Evolutionary conservation across 2,113 vertebrate species (phyloP).

Genomic region (Strix aluco): DNA sequence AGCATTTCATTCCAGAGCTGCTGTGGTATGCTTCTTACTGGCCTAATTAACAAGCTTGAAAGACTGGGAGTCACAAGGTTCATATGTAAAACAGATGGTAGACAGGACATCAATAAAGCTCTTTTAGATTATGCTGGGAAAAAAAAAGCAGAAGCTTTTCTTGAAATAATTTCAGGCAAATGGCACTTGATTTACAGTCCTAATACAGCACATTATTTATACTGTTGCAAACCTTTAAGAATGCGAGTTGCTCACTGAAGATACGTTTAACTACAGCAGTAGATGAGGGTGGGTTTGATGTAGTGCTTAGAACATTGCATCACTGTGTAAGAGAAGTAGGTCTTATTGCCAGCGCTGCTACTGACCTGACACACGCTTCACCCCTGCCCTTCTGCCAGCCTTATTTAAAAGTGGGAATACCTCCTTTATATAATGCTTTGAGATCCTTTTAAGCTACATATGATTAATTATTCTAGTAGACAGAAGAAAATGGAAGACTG

Average conservation of each 20-base stretch:
- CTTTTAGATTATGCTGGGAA: neutral
- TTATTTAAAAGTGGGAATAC: neutral
- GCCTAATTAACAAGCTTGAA: conserved; percentile 62
- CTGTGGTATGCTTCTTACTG: conserved; percentile 28
- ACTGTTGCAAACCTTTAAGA: conserved; percentile 1
- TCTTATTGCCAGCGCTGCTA: neutral
- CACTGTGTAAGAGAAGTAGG: neutral
- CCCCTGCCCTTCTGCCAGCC: neutral
- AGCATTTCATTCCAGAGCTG: neutral
- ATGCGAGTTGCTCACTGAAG: neutral
- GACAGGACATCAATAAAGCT: conserved; percentile 63
- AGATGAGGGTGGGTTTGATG: neutral
- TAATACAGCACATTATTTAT: neutral
- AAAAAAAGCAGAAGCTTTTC: conserved; percentile 25
- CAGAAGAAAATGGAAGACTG: neutral
- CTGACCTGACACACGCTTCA: neutral
- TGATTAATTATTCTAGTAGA: neutral
- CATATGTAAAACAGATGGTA: conserved; percentile 55
- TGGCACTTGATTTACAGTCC: conserved; percentile 1
- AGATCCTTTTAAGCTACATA: neutral
- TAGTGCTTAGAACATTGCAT: neutral
- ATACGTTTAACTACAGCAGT: neutral
- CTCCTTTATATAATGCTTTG: neutral
- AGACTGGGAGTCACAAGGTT: conserved; percentile 54
- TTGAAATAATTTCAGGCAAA: conserved; percentile 37